Conservation (phyloP, 1,140 invertebrate species). For the Drosophila ogumai region DNA sequence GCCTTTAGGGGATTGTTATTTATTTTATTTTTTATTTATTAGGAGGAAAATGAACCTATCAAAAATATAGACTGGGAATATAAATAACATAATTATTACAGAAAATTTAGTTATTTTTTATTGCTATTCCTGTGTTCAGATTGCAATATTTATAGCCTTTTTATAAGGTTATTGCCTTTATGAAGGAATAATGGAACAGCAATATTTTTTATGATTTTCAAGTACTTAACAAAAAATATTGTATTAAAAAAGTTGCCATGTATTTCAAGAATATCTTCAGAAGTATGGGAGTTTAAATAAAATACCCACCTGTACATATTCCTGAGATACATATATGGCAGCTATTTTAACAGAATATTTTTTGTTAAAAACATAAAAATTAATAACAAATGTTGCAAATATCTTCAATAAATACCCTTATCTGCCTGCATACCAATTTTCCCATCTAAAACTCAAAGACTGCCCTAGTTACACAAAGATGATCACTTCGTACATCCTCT, state of each 20-base stretch:
- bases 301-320: too few species aligned
- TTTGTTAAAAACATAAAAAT: background rate
- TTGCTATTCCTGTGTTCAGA: background rate
- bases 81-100: background rate
- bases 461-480: background rate
- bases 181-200: too few species aligned
- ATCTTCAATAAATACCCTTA: too few species aligned
- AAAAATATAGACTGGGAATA: background rate
- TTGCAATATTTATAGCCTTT: background rate
- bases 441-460: background rate
- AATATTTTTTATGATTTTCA: too few species aligned
- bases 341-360: background rate
- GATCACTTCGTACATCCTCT: slow-evolving; percentile 10
- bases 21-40: background rate
- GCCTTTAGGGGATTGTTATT: background rate
- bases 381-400: background rate
- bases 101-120: background rate
- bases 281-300: too few species aligned
- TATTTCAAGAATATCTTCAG: too few species aligned
- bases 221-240: too few species aligned
- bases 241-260: too few species aligned
- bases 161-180: background rate
- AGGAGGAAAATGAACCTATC: background rate
- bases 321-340: too few species aligned
- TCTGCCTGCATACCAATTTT: slow-evolving; percentile 1